Evolutionary conservation across 37 sponge, comb jelly and placozoan genomes (phyloP).

Genomic region (Diacarnus erythraeanus): DNA sequence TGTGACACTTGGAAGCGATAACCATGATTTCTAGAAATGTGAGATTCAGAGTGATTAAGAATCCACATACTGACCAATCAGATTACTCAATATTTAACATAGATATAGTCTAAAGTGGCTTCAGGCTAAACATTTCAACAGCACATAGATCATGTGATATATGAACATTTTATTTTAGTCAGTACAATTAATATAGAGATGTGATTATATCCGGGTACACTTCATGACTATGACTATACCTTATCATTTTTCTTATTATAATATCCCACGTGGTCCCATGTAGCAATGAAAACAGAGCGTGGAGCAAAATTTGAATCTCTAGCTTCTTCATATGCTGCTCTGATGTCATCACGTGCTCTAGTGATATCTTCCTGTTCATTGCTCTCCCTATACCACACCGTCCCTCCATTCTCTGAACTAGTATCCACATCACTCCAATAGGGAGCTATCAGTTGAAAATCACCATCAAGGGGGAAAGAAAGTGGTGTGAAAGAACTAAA

Average conservation of each 20-base stretch:
- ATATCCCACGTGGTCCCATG: conserved; percentile 16
- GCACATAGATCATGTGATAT: too few relatives aligned
- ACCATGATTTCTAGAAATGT: too few relatives aligned
- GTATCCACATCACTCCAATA: conserved; percentile 10
- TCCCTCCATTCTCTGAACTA: background rate
- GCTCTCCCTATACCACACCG: conserved; percentile 6
- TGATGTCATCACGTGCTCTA: background rate
- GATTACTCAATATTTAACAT: too few relatives aligned
- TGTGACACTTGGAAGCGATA: too few relatives aligned
- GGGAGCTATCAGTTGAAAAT: conserved; percentile 9
- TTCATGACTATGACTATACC: background rate
- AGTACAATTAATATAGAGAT: too few relatives aligned
- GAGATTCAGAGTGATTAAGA: too few relatives aligned
- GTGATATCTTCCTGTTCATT: background rate
- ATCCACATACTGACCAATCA: too few relatives aligned
- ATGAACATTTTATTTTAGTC: too few relatives aligned
- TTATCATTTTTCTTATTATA: background rate
- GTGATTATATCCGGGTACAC: too few relatives aligned
- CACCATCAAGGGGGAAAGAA: background rate
- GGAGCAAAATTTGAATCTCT: background rate
- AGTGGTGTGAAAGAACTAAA: background rate
- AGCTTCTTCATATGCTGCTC: background rate
- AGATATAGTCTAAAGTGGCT: too few relatives aligned
- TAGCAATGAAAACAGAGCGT: background rate
- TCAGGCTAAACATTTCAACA: too few relatives aligned